Evolutionary conservation across 2,888 invertebrate genomes (phyloP), one percentile per base, ranked within the genome.

Genomic region (Dicycla oo): DNA sequence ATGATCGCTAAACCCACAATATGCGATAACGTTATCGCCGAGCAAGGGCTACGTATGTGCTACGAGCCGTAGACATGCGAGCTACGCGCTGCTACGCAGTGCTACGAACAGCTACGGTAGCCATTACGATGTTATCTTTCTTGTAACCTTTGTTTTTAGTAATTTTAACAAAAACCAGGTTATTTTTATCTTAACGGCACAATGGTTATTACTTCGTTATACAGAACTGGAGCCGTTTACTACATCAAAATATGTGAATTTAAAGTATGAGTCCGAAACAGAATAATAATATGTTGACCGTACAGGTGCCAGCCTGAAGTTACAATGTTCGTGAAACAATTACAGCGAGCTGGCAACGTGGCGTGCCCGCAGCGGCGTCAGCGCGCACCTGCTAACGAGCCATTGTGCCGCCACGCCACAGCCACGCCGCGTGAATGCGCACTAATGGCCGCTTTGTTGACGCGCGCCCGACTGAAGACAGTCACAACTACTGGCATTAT

Each of bases 301-400:
- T 43, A 2, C 49, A 18, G 10, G 18, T 57, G 20, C 13, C 26
- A 53, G 45, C 20, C 47, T 18, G 8, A 20, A 38, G 53, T 54
- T 26, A 77, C 78, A 54, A 62, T 45, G 53, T 40, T 34, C 61
- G 47, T 26, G 64, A 58, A 3, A 72, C 45, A 62, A 71, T 61
- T 60, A 64, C n/a, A 5, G 20, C n/a, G 51, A 49, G 67, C 40
- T 7, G 60, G 57, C 53, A 57, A 40, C 34, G 61, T 23, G n/a
- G 64, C 51, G 47, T 65, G 60, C 65, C 76, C 71, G 58, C 71
- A 66, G 61, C 15, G 40, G 75, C 56, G 71, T 34, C 71, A 62
- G 68, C 64, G 70, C 30, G 63, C 62, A 81, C 79, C 78, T 77
- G 72, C 78, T 82, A 82, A 80, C 79, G 79, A 80, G 65, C 54